Evolutionary conservation across 2,797 vertebrate genomes (phyloP).

Genomic region (Alfaro cultratus): DNA sequence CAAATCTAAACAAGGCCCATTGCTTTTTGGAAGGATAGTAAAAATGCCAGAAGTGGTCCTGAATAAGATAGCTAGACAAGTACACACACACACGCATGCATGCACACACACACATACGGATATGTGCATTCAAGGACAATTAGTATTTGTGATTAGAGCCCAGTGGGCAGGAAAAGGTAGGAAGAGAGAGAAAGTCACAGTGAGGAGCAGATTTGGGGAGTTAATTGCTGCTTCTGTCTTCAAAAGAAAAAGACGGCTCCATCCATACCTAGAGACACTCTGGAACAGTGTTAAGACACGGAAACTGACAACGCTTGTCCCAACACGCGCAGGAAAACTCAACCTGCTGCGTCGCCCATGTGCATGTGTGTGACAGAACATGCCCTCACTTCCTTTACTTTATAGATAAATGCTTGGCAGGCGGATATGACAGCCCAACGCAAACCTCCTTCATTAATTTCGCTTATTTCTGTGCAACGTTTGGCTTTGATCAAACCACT

Average conservation of each 20-base stretch:
- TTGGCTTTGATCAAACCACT: background rate
- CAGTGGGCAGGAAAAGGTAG: constrained; percentile 46
- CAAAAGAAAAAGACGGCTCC: constrained; percentile 54
- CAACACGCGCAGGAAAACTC: background rate
- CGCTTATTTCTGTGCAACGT: background rate
- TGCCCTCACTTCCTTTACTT: constrained; percentile 23
- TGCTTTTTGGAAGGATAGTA: background rate
- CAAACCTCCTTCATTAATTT: background rate
- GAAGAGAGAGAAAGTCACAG: constrained; percentile 17
- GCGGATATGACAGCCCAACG: constrained; percentile 12
- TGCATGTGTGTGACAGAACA: constrained; percentile 12
- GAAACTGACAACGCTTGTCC: constrained; percentile 18
- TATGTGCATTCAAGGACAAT: constrained; percentile 53
- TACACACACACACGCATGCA: background rate
- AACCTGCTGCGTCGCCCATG: background rate
- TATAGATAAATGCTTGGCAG: constrained; percentile 25
- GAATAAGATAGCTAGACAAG: background rate
- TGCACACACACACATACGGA: background rate
- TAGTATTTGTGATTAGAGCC: constrained; percentile 66
- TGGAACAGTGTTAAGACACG: constrained; percentile 3
- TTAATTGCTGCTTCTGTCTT: constrained; percentile 76
- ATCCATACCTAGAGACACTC: constrained; percentile 30
- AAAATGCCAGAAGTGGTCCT: background rate
- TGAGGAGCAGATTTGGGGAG: constrained; percentile 40
- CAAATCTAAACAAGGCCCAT: background rate